Percentiles rank a stretch among this genome's conserved stretches.
These are phyloP conservation scores for Amphipyra berbera DNA, from an alignment of 2,888 invertebrate genomes.

Conservation along the genomic window DNA sequence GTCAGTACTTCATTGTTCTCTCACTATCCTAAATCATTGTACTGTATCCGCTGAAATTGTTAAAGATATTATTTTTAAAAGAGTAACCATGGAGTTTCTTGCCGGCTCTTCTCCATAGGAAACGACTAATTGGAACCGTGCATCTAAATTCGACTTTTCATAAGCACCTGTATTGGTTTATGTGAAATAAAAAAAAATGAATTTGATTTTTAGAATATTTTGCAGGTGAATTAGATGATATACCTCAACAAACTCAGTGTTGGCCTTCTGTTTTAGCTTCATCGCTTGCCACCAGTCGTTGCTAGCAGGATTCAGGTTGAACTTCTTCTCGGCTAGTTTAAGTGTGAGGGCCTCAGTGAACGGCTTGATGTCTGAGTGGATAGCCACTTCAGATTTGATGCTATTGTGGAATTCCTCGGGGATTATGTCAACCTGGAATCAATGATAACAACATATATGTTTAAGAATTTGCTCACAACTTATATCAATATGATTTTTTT, in stretches of 20 bases:
- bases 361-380: slow-evolving; percentile 95
- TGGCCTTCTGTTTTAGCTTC: slow-evolving; percentile 92
- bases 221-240: no score
- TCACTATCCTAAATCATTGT: no score
- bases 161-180: no score
- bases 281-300: slow-evolving; percentile 95
- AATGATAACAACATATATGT: not conserved
- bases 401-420: slow-evolving; percentile 98
- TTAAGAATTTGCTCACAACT: not conserved
- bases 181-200: no score
- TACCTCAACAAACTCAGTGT: slow-evolving; percentile 92
- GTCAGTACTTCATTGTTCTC: no score
- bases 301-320: slow-evolving; percentile 86
- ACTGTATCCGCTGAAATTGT: no score
- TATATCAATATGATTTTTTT: not conserved
- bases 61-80: no score
- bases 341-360: slow-evolving; percentile 91
- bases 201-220: no score
- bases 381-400: slow-evolving; percentile 93
- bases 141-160: no score
- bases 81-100: no score
- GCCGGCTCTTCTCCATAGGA: no score
- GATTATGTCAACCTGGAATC: slow-evolving; percentile 93
- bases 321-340: slow-evolving; percentile 90
- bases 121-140: no score